Conservation (phyloP, 2,888 invertebrate species). For the Conus canariensis region DNA sequence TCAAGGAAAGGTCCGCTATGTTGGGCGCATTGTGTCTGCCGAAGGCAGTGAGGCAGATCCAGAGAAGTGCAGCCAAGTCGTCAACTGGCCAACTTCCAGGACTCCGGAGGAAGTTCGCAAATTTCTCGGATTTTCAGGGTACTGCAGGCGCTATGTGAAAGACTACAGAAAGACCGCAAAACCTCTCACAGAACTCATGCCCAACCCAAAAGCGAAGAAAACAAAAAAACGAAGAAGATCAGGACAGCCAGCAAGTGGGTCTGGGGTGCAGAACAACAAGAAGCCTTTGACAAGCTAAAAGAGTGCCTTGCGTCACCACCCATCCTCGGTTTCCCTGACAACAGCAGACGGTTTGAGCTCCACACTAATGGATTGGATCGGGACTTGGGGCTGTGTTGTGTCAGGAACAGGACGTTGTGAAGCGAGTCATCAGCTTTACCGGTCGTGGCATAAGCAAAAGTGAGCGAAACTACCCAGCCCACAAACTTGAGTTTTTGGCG, state of each 20-base stretch:
- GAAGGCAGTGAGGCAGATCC: slow-evolving; percentile 5
- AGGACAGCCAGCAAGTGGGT: not conserved
- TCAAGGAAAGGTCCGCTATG: slow-evolving; percentile 10
- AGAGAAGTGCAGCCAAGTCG: not conserved
- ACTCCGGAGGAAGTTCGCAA: slow-evolving; percentile 24
- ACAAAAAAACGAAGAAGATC: not conserved
- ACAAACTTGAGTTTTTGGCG: slow-evolving; percentile 51
- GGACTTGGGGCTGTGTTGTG: slow-evolving; percentile 52
- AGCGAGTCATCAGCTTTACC: slow-evolving; percentile 48
- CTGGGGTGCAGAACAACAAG: slow-evolving; percentile 31
- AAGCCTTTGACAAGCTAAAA: slow-evolving; percentile 34
- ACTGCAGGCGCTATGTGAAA: slow-evolving; percentile 30
- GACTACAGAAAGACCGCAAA: slow-evolving; percentile 17
- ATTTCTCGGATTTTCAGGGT: slow-evolving; percentile 34
- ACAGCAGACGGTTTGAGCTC: slow-evolving; percentile 49
- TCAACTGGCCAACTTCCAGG: slow-evolving; percentile 25
- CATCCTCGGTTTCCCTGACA: slow-evolving; percentile 34
- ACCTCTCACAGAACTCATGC: slow-evolving; percentile 30
- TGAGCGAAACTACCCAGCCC: slow-evolving; percentile 47
- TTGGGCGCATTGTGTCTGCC: slow-evolving; percentile 33
- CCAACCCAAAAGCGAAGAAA: not conserved
- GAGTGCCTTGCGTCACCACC: not conserved
- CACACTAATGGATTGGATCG: slow-evolving; percentile 47
- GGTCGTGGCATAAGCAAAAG: slow-evolving; percentile 45
- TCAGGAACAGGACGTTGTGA: slow-evolving; percentile 41